phyloP scores from a whole-genome alignment of 1,140 invertebrate genomes.

The Drosophila trapezifrons region DNA sequence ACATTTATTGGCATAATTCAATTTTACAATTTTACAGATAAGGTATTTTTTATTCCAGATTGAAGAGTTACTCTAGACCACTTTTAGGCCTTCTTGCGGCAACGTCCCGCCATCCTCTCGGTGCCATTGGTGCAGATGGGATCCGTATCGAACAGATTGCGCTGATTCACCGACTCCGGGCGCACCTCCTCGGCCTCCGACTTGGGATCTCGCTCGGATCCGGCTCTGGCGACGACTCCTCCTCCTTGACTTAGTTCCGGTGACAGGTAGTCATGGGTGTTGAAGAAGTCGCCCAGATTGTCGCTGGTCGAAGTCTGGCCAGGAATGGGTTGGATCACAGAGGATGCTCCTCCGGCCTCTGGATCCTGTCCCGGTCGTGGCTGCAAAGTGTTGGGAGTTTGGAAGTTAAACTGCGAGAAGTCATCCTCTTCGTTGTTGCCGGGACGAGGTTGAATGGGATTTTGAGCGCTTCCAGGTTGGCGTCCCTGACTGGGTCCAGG shows the following conservation, averaged over 20 bases:
- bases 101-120: constrained; percentile 37
- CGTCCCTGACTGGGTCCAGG: not conserved
- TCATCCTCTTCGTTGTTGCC: constrained; percentile 12
- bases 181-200: constrained; percentile 6
- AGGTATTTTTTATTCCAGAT: not conserved
- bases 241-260: constrained; percentile 5
- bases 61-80: too few relatives aligned
- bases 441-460: constrained; percentile 50
- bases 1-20: constrained; percentile 22
- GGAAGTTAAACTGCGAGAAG: constrained; percentile 14
- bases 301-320: not conserved
- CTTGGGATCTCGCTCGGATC: constrained; percentile 27
- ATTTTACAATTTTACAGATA: not conserved
- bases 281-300: constrained; percentile 47
- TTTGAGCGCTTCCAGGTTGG: not conserved
- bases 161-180: constrained; percentile 20
- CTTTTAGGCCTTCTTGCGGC: constrained; percentile 49
- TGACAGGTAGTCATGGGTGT: constrained; percentile 41
- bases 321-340: constrained; percentile 21
- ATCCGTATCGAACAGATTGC: constrained; percentile 47
- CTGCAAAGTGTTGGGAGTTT: constrained; percentile 36
- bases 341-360: not conserved
- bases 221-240: not conserved
- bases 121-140: constrained; percentile 42
- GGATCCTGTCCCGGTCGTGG: constrained; percentile 30